Evolutionary conservation across 2,888 invertebrate genomes (phyloP).

Genomic region (Cyaniris semiargus): DNA sequence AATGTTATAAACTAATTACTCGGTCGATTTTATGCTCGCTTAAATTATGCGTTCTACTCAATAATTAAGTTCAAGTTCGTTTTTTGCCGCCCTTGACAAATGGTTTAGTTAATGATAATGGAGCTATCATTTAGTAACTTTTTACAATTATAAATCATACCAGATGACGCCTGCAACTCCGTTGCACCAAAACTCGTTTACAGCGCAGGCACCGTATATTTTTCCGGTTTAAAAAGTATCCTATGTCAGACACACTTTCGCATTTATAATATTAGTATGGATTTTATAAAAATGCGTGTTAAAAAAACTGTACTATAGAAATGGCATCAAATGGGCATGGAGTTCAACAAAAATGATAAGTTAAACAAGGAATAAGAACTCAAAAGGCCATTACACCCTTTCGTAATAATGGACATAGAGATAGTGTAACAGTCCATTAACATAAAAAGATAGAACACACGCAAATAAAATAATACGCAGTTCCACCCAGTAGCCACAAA

Average conservation of each 20-base stretch:
- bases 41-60: background rate
- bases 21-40: constrained; percentile 11
- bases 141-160: too few relatives aligned
- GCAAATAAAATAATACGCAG: background rate
- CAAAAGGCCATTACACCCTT: background rate
- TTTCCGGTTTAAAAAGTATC: background rate
- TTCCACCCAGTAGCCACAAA: background rate
- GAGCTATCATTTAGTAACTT: background rate
- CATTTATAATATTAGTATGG: too few relatives aligned
- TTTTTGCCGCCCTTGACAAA: background rate
- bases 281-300: too few relatives aligned
- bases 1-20: constrained; percentile 3
- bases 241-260: too few relatives aligned
- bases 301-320: background rate
- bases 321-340: background rate
- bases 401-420: background rate
- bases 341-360: background rate
- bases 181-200: too few relatives aligned
- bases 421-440: background rate
- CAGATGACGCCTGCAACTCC: background rate
- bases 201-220: background rate
- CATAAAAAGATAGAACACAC: background rate
- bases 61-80: background rate
- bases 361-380: background rate
- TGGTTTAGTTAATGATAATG: background rate